A percentile compares a stretch with the other conserved stretches of the same genome.
phyloP scores from a whole-genome alignment of 1,140 invertebrate genomes.

The Euwallacea fornicatus region DNA sequence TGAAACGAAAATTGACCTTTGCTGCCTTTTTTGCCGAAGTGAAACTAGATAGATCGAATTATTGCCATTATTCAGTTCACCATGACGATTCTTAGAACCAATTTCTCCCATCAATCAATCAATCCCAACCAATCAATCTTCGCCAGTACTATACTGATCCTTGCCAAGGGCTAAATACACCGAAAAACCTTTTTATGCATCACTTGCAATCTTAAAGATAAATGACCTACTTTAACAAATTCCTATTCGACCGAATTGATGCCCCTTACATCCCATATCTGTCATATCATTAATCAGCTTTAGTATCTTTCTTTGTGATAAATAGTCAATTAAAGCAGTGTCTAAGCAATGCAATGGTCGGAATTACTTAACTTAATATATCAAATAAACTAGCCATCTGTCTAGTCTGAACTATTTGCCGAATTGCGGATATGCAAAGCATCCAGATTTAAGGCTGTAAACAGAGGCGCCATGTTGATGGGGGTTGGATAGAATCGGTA shows the following conservation, averaged over 20 bases:
- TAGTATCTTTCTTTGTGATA: constrained; percentile 3
- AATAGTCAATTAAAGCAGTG: constrained; percentile 4
- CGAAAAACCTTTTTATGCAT: constrained; percentile 1
- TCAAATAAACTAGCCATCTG: neutral
- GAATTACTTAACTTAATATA: neutral
- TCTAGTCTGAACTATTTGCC: neutral
- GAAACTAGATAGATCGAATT: too few relatives aligned
- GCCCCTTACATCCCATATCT: neutral
- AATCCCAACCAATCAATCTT: too few relatives aligned
- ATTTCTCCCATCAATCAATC: too few relatives aligned
- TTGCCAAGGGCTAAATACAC: too few relatives aligned
- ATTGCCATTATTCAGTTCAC: too few relatives aligned
- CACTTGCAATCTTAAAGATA: constrained; percentile 5
- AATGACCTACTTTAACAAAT: constrained; percentile 4
- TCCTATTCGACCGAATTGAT: constrained; percentile 6
- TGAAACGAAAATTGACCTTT: too few relatives aligned
- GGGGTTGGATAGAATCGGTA: too few relatives aligned
- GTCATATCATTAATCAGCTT: constrained; percentile 17
- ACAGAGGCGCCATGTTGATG: too few relatives aligned
- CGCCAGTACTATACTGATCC: too few relatives aligned
- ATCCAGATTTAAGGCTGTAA: neutral
- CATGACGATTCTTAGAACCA: too few relatives aligned
- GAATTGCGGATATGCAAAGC: neutral
- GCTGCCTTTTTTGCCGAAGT: too few relatives aligned
- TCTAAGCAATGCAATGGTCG: neutral